Base-by-base conservation (phyloP, 2,113 vertebrate genomes). In the Dicaeum eximium region DNA sequence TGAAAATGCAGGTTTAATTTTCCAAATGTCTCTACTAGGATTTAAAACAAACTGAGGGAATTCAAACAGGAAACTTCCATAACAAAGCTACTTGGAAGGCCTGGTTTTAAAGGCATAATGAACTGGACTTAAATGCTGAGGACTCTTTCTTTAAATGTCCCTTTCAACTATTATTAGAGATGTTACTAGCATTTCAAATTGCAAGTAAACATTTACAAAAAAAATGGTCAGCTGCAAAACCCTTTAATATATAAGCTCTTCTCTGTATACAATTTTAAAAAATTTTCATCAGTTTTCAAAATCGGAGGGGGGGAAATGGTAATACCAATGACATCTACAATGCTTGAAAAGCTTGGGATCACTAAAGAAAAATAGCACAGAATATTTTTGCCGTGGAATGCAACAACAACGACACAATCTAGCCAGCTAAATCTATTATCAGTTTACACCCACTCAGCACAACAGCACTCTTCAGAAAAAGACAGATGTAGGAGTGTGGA, bases 401-500 rank as follows among this genome's bases (percentile, higher is more conserved):
- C 56, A 86, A 62, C 13, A 88, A 70, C 50, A 86, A 78, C 38
- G 60, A 28, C 28, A 78, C 31, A 70, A 90, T 44, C 24, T n/a
- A 78, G 38, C 28, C 62, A 90, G 42, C 37, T 80, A 86, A 48
- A 56, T 75, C 70, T 80, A 2, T 86, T 92, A 90, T 93, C 91
- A 44, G 30, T 40, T 93, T 80, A 80, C 91, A 83, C 75, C 92
- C 69, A 92, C 94, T 91, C 88, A 86, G 88, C 51, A 25, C 35
- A 64, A 37, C 31, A 78, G 54, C 60, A 91, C 24, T 67, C 58
- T 31, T 92, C 86, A 92, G 82, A 82, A 87, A 67, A 78, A 91
- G 90, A 77, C 82, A 94, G 91, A 86, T 96, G 92, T 47, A 92
- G 56, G 75, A 92, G 60, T 81, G 83, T 91, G 69, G 90, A 80